Conservation (phyloP, 1,140 invertebrate genomes). For the Pteromalus puparum region DNA sequence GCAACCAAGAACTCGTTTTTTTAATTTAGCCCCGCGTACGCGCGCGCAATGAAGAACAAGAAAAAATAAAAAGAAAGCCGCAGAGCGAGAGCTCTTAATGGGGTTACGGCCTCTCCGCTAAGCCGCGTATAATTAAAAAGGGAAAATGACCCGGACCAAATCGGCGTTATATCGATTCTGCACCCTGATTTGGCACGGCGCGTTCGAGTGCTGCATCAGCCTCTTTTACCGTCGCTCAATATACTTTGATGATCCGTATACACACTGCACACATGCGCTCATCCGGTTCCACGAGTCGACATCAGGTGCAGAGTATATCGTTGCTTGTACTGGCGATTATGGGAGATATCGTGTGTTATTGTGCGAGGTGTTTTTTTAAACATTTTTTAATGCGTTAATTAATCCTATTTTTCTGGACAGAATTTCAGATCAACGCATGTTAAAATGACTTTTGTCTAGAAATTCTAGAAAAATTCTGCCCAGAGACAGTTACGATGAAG, state of each 20-base stretch:
- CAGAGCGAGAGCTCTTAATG: constrained; percentile 58
- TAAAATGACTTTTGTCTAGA: too few relatives aligned
- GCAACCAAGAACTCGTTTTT: background rate
- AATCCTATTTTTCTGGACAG: too few relatives aligned
- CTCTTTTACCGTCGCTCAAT: background rate
- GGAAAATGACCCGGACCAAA: constrained; percentile 64
- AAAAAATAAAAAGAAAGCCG: constrained; percentile 19
- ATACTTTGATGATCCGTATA: too few relatives aligned
- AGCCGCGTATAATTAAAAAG: constrained; percentile 69
- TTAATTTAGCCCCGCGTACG: background rate
- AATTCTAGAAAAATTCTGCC: too few relatives aligned
- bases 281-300: constrained; percentile 29
- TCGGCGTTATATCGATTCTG: constrained; percentile 62
- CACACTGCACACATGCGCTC: background rate
- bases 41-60: background rate
- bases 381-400: too few relatives aligned
- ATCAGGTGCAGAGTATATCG: too few relatives aligned
- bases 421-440: too few relatives aligned
- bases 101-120: constrained; percentile 62
- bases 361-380: too few relatives aligned
- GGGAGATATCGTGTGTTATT: too few relatives aligned
- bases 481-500: too few relatives aligned
- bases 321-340: too few relatives aligned
- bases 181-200: constrained; percentile 45
- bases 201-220: background rate